phyloP scores from a whole-genome alignment of 2,888 invertebrate species.

The Drosophila mayaguana region DNA sequence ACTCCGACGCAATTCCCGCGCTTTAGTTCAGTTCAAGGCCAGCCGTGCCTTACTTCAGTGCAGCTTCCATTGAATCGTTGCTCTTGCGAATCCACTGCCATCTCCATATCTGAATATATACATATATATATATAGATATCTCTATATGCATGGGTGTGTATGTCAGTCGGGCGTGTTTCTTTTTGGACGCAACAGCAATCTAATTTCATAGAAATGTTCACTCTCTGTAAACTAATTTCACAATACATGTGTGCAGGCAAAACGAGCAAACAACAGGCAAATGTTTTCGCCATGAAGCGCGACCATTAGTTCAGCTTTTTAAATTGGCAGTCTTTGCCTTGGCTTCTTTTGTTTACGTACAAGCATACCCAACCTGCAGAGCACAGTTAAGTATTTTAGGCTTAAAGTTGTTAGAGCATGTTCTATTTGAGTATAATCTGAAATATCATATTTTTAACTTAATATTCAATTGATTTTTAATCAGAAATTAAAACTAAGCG shows the following conservation, averaged over 20 bases:
- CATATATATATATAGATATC: background rate
- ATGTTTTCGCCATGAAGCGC: conserved; percentile 40
- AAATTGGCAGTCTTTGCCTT: conserved; percentile 56
- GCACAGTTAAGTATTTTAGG: conserved; percentile 2
- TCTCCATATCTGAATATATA: background rate
- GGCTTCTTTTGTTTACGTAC: conserved; percentile 40
- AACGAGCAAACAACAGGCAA: conserved; percentile 48
- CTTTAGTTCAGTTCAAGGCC: conserved; percentile 55
- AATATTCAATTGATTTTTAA: too few species aligned
- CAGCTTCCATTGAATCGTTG: conserved; percentile 3
- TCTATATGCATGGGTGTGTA: background rate
- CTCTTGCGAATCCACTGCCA: background rate
- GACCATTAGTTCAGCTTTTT: conserved; percentile 60
- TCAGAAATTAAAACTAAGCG: too few species aligned
- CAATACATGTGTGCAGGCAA: conserved; percentile 37
- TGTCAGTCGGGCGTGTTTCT: conserved; percentile 11
- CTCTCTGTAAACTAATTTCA: conserved; percentile 58
- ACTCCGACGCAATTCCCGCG: conserved; percentile 20
- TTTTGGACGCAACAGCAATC: conserved; percentile 46
- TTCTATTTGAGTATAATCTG: too few species aligned
- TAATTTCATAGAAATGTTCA: conserved; percentile 71
- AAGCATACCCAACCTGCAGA: background rate
- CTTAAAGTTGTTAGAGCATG: too few species aligned
- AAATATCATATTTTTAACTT: too few species aligned
- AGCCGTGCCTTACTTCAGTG: conserved; percentile 28